Evolutionary conservation across 64 coral and sea anemone species (phyloP).

Genomic region (Porites lutea): DNA sequence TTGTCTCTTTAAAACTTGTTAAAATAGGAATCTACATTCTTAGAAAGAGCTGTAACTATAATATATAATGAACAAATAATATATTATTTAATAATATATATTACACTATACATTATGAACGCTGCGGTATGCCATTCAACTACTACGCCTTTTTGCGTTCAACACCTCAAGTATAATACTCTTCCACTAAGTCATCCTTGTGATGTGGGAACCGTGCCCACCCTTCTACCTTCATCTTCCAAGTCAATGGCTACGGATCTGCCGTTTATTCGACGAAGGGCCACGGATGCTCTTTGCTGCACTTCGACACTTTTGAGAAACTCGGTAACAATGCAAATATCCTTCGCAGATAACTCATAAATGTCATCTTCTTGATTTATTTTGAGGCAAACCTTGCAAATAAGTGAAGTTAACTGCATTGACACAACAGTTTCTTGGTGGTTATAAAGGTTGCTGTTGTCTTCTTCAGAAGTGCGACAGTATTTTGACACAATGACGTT

Average conservation of each 20-base stretch:
- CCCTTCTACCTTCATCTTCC: slow-evolving; percentile 68
- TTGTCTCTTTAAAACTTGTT: no score
- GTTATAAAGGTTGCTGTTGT: slow-evolving; percentile 23
- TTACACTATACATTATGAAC: no score
- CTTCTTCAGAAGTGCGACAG: not conserved
- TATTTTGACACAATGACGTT: slow-evolving; percentile 43
- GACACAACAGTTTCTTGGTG: slow-evolving; percentile 44
- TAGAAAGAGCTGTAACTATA: no score
- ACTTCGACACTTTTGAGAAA: slow-evolving; percentile 45
- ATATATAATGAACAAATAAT: no score
- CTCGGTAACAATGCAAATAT: slow-evolving; percentile 37
- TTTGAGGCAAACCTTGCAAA: slow-evolving; percentile 42
- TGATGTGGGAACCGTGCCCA: slow-evolving; percentile 39
- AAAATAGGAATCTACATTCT: no score
- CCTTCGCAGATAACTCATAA: slow-evolving; percentile 34
- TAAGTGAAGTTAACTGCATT: slow-evolving; percentile 31
- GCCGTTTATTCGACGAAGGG: slow-evolving; percentile 7
- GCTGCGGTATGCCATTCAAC: slow-evolving; percentile 14
- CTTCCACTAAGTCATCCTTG: not conserved
- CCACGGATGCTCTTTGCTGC: slow-evolving; percentile 18
- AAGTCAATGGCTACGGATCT: slow-evolving; percentile 29
- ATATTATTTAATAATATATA: no score
- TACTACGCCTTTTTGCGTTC: not conserved
- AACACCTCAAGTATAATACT: not conserved
- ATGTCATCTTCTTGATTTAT: slow-evolving; percentile 53